Percentiles rank a stretch among this genome's conserved stretches.
These are phyloP conservation scores for Heteronetta atricapilla DNA, from an alignment of 2,113 vertebrate genomes.

Conservation along the genomic window DNA sequence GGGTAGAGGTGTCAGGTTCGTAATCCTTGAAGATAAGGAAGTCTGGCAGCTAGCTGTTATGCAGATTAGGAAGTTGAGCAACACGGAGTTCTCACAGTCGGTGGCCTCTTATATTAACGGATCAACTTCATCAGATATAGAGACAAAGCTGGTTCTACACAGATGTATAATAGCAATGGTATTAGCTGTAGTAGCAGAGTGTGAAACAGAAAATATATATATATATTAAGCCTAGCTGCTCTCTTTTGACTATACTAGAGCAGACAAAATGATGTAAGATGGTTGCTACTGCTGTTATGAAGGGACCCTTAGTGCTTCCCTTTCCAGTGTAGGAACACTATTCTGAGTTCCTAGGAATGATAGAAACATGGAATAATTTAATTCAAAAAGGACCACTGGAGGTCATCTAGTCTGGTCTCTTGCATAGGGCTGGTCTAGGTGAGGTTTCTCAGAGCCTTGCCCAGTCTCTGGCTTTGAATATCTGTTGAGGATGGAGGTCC, in stretches of 20 bases:
- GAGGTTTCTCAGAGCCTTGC: not conserved
- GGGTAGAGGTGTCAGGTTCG: not conserved
- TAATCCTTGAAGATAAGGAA: not conserved
- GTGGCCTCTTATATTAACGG: not conserved
- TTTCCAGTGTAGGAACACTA: not conserved
- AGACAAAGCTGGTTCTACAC: not conserved
- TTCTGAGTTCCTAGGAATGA: not conserved
- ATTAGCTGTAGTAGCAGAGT: not conserved
- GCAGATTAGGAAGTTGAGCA: not conserved
- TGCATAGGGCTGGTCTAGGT: not conserved
- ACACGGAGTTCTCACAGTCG: not conserved
- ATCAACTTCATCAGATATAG: not conserved
- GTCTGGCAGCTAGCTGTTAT: not conserved
- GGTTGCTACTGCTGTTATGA: not conserved
- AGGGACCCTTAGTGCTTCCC: not conserved
- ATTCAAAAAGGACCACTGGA: not conserved
- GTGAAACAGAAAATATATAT: not conserved
- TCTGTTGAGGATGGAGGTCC: rapidly evolving
- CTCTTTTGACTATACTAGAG: not conserved
- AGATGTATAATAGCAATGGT: not conserved
- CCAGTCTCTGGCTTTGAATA: not conserved
- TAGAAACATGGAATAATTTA: not conserved
- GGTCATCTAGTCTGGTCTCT: not conserved
- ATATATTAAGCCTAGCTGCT: not conserved
- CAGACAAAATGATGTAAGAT: not conserved